phyloP scores from a whole-genome alignment of 2,888 invertebrate species.

The Rhingia rostrata region DNA sequence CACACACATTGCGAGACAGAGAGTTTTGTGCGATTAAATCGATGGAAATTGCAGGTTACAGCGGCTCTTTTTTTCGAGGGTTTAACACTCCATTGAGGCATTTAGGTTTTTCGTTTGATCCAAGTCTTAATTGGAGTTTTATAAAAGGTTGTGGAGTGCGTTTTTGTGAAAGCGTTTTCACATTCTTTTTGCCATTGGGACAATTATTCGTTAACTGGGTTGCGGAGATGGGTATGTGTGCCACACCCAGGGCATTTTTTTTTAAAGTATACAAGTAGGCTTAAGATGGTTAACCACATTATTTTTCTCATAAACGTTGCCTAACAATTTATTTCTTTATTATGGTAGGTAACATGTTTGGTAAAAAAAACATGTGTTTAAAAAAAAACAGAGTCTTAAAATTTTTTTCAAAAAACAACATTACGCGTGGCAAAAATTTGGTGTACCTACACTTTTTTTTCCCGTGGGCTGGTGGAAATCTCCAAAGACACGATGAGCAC shows the following conservation, averaged over 20 bases:
- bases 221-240: not conserved
- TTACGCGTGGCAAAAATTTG: too few relatives aligned
- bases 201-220: slow-evolving; percentile 12
- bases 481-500: too few relatives aligned
- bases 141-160: not conserved
- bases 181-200: slow-evolving; percentile 28
- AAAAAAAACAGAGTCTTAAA: too few relatives aligned
- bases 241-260: slow-evolving; percentile 10
- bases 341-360: too few relatives aligned
- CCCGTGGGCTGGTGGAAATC: too few relatives aligned
- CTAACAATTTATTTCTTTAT: too few relatives aligned
- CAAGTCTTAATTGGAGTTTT: slow-evolving; percentile 32
- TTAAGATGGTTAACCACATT: too few relatives aligned
- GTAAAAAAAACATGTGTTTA: too few relatives aligned
- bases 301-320: too few relatives aligned
- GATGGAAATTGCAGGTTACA: slow-evolving; percentile 52
- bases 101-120: slow-evolving; percentile 14
- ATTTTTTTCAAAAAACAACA: too few relatives aligned
- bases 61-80: slow-evolving; percentile 8
- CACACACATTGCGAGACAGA: not conserved
- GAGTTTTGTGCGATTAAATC: slow-evolving; percentile 35
- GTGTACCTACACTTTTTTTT: too few relatives aligned
- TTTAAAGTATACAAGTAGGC: too few relatives aligned
- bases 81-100: slow-evolving; percentile 9
- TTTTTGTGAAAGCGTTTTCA: slow-evolving; percentile 25